These are phyloP conservation scores for Trichopria drosophilae DNA, from an alignment of 2,888 invertebrate species.

Conservation along the genomic window DNA sequence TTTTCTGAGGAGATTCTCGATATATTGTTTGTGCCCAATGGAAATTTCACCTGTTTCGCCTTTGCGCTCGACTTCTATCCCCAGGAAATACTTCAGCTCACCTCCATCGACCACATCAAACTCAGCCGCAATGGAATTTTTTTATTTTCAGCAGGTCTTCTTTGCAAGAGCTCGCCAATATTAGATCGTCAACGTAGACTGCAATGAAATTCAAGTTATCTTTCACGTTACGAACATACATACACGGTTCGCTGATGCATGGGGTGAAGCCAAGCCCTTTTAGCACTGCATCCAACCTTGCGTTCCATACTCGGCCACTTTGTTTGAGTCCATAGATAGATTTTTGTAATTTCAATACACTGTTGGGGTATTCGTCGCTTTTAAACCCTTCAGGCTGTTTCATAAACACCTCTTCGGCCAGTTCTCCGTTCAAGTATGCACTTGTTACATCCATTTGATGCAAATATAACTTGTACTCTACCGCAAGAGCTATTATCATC, in stretches of 20 bases:
- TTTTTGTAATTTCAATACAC: background rate
- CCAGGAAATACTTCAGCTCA: too few relatives aligned
- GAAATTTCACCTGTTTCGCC: background rate
- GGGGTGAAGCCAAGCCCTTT: background rate
- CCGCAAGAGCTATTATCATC: background rate
- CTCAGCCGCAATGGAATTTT: background rate
- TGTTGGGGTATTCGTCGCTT: background rate
- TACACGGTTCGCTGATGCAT: background rate
- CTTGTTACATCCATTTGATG: constrained; percentile 2
- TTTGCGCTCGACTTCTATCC: background rate
- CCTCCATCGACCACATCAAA: background rate
- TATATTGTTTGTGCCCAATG: too few relatives aligned
- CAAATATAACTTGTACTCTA: background rate
- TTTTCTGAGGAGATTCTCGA: background rate
- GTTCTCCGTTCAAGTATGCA: background rate
- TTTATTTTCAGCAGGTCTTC: background rate
- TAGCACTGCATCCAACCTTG: background rate
- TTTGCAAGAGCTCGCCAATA: constrained; percentile 1
- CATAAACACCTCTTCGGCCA: background rate
- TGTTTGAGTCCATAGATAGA: background rate
- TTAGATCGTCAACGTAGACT: background rate
- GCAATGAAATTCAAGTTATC: background rate
- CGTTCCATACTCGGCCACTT: background rate
- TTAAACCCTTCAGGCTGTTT: background rate
- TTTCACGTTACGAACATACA: background rate